These are phyloP conservation scores for Saturnia japonica DNA, from an alignment of 2,888 invertebrate genomes.

Conservation along the genomic window DNA sequence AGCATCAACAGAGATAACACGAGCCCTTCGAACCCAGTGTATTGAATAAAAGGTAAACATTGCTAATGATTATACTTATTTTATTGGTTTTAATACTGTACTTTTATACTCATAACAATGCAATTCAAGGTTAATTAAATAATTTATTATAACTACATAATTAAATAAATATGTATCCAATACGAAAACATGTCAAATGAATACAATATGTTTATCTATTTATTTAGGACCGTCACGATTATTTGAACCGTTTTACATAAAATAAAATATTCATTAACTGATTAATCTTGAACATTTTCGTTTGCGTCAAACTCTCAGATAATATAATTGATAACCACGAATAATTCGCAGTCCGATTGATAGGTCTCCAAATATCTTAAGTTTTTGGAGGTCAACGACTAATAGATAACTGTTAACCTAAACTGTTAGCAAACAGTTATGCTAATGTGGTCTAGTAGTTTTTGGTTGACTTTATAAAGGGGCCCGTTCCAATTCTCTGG, in stretches of 20 bases:
- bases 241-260: slow-evolving; percentile 2
- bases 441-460: slow-evolving; percentile 9
- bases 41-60: slow-evolving; percentile 73
- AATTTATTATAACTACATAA: background rate
- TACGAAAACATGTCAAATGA: background rate
- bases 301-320: slow-evolving; percentile 55
- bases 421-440: slow-evolving; percentile 7
- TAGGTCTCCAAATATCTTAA: slow-evolving; percentile 38
- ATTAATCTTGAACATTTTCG: slow-evolving; percentile 46
- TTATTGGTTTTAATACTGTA: slow-evolving; percentile 45
- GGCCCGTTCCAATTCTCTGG: slow-evolving; percentile 39
- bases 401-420: slow-evolving; percentile 24
- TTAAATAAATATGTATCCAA: background rate
- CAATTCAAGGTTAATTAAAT: background rate
- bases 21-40: slow-evolving; percentile 54
- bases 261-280: slow-evolving; percentile 32
- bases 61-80: background rate
- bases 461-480: slow-evolving; percentile 35
- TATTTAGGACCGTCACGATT: background rate
- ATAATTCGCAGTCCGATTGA: slow-evolving; percentile 40
- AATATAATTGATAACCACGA: slow-evolving; percentile 40
- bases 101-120: background rate
- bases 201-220: background rate
- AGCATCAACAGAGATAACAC: slow-evolving; percentile 75
- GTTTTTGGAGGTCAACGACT: slow-evolving; percentile 36